Evolutionary conservation across 2,888 invertebrate species (phyloP), one percentile per base, ranked within the genome.

Genomic region (Epistrophella euchroma): DNA sequence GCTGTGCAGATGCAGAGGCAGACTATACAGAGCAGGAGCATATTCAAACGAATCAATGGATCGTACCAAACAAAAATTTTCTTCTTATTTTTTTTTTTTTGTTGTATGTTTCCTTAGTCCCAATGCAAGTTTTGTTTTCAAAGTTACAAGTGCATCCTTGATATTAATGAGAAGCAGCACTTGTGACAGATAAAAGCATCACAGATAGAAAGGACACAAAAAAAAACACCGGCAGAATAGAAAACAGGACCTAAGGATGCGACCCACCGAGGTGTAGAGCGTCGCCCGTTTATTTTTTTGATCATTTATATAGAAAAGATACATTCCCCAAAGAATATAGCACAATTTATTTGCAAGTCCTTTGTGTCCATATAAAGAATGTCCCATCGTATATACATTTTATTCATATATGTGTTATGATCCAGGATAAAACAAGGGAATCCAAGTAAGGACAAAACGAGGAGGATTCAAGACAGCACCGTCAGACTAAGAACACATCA

Each of bases 121-220:
- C 64, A 25, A 50, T 64, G 37, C 35, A 45, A 66, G 3, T 52
- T 52, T 22, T 83, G 32, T 22, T 32, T 17, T 43, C 17, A 71
- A 84, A 75, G 64, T 52, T 72, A 66, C 75, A 47, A 80, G 72
- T 80, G 68, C 62, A 85, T 72, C 64, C 85, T 81, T 45, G 76
- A 76, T 81, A 68, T 76, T 76, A 81, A 81, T 81, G 81, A 81
- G 80, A 76, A 73, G 50, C 85, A 76, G 80, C 72, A 76, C 85
- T 81, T 81, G 68, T 81, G 81, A 76, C 75, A 80, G 35, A 58
- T 52, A 79, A 50, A 80, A 58, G 17, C 47, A 43, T 43, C 62
- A 25, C 28, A 64, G 32, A 58, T 25, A 72, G 43, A 72, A 78
- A 22, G 9, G 11, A 25, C 15, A 45, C 55, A 70, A 71, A 64